Conservation (phyloP, 2,113 vertebrate genomes). For the Vanacampus margaritifer region DNA sequence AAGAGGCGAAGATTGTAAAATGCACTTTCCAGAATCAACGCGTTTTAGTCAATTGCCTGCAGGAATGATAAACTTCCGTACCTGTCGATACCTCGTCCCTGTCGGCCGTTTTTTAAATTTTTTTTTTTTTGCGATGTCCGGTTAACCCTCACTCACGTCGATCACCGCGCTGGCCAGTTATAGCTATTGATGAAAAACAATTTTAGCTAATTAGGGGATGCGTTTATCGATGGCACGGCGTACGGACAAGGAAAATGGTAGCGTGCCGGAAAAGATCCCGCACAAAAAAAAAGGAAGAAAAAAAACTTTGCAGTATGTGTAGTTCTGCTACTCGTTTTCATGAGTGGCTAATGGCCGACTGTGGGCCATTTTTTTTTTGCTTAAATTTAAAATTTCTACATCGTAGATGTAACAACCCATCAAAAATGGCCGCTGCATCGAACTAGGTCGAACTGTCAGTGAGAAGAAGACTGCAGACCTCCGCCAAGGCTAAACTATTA, state of each 20-base stretch:
- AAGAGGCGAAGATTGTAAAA: slow-evolving; percentile 28
- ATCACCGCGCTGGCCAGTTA: slow-evolving; percentile 51
- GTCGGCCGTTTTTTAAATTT: slow-evolving; percentile 52
- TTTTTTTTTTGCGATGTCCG: slow-evolving; percentile 37
- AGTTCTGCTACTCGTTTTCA: no score
- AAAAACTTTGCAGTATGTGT: background rate
- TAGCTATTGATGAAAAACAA: slow-evolving; percentile 69
- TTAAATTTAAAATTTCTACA: no score
- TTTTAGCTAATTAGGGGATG: slow-evolving; percentile 75
- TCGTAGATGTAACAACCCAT: no score
- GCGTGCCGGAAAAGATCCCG: slow-evolving; percentile 10
- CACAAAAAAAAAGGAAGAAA: slow-evolving; percentile 8
- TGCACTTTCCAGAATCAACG: slow-evolving; percentile 41
- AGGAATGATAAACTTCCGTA: slow-evolving; percentile 50
- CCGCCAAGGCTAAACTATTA: no score
- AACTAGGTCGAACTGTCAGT: no score
- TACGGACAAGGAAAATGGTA: slow-evolving; percentile 45
- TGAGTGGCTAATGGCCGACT: no score
- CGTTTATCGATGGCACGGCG: slow-evolving; percentile 59
- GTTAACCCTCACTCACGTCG: slow-evolving; percentile 56
- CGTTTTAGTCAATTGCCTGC: slow-evolving; percentile 44
- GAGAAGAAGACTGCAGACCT: no score
- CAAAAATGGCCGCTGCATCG: no score
- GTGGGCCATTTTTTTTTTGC: no score
- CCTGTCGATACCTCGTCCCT: slow-evolving; percentile 56